These are phyloP conservation scores for Stenodema calcarata DNA, from an alignment of 2,888 invertebrate genomes.

Conservation along the genomic window DNA sequence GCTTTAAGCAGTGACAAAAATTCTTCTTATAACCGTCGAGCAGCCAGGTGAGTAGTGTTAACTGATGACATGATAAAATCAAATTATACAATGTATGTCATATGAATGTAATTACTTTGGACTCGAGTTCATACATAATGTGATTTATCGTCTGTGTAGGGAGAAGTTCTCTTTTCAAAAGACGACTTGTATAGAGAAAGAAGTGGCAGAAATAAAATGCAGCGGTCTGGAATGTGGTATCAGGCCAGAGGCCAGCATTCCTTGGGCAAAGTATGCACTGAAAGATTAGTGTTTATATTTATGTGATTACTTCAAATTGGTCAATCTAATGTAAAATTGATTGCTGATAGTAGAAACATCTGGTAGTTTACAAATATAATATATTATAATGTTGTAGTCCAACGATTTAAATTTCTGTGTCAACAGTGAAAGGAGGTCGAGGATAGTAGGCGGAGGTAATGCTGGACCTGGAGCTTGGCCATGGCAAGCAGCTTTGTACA, in stretches of 20 bases:
- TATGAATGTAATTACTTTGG: not conserved
- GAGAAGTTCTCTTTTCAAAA: conserved; percentile 71
- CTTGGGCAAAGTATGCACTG: conserved; percentile 71
- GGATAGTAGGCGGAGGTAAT: conserved; percentile 82
- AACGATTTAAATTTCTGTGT: not conserved
- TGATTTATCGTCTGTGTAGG: conserved; percentile 39
- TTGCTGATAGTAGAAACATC: too few relatives aligned
- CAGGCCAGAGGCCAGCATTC: conserved; percentile 70
- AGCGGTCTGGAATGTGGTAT: conserved; percentile 74
- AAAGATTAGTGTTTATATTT: not conserved
- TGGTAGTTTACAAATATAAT: too few relatives aligned
- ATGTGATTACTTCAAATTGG: too few relatives aligned
- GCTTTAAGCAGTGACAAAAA: conserved; percentile 24
- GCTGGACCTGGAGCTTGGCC: conserved; percentile 81
- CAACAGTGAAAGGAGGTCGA: conserved; percentile 61
- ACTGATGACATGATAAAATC: not conserved
- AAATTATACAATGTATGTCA: not conserved
- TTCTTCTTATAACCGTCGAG: not conserved
- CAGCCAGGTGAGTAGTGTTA: not conserved
- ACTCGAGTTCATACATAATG: not conserved
- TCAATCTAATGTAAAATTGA: too few relatives aligned
- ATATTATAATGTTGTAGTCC: not conserved
- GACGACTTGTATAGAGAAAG: conserved; percentile 68
- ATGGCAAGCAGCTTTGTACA: conserved; percentile 85
- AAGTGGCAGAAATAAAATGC: conserved; percentile 74